Evolutionary conservation across 2,113 vertebrate genomes (phyloP).

Genomic region (Camelus bactrianus): DNA sequence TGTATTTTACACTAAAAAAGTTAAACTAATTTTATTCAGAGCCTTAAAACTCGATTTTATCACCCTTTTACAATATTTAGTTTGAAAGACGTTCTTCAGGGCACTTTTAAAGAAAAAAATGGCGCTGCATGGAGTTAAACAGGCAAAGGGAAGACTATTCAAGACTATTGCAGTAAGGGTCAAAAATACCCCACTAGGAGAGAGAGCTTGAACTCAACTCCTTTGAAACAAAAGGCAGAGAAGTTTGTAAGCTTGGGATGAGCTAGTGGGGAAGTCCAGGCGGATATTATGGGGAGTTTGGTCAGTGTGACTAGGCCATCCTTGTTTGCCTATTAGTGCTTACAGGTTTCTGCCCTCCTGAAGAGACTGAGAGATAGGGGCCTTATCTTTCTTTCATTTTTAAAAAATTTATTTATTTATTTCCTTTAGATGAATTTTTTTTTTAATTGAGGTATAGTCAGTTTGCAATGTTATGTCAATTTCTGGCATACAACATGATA

Average conservation of each 20-base stretch:
- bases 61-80: neutral
- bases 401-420: no score
- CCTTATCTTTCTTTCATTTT: neutral
- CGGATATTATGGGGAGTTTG: neutral
- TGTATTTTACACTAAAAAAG: neutral
- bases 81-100: slow-evolving; percentile 38
- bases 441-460: no score
- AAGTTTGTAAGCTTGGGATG: neutral
- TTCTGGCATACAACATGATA: no score
- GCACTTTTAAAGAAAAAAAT: neutral
- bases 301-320: neutral
- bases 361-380: neutral
- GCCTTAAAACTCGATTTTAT: neutral
- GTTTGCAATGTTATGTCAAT: no score
- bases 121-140: neutral
- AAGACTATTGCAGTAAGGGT: neutral
- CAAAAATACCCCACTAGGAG: neutral
- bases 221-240: neutral
- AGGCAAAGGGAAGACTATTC: neutral
- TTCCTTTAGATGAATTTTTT: no score
- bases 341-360: neutral
- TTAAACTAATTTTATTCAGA: neutral
- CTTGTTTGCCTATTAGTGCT: neutral
- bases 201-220: neutral
- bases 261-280: neutral